phyloP scores from a whole-genome alignment of 2,888 invertebrate genomes.

The Germaria angustata region DNA sequence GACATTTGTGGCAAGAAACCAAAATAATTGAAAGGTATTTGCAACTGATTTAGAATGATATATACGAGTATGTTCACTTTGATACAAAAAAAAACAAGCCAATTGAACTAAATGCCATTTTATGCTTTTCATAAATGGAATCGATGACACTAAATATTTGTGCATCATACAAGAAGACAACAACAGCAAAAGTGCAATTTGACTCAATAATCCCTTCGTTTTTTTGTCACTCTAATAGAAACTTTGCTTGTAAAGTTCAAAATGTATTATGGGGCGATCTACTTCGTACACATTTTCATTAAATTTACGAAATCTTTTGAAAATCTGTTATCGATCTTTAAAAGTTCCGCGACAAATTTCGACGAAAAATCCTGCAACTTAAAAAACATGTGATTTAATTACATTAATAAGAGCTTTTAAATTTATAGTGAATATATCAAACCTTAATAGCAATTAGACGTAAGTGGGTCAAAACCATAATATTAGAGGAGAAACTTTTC shows the following conservation, averaged over 20 bases:
- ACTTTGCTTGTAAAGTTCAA: neutral
- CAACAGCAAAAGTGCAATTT: conserved; percentile 4
- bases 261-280: no score
- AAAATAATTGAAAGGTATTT: conserved; percentile 61
- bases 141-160: neutral
- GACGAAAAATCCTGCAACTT: no score
- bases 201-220: conserved; percentile 40
- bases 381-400: no score
- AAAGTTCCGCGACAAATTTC: no score
- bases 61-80: conserved; percentile 16
- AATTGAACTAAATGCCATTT: conserved; percentile 51
- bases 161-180: conserved; percentile 5
- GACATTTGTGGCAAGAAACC: conserved; percentile 55
- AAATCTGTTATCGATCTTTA: no score
- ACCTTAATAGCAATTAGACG: no score
- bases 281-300: no score
- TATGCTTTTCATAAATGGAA: conserved; percentile 40
- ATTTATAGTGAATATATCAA: no score
- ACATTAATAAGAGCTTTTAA: no score
- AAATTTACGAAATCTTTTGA: no score
- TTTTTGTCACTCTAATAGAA: neutral
- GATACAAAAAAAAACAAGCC: neutral
- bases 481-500: no score
- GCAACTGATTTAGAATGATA: conserved; percentile 54
- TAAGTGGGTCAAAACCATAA: no score